These are phyloP conservation scores for Nephrocerus scutellatus DNA, from an alignment of 2,888 invertebrate genomes.

Conservation along the genomic window DNA sequence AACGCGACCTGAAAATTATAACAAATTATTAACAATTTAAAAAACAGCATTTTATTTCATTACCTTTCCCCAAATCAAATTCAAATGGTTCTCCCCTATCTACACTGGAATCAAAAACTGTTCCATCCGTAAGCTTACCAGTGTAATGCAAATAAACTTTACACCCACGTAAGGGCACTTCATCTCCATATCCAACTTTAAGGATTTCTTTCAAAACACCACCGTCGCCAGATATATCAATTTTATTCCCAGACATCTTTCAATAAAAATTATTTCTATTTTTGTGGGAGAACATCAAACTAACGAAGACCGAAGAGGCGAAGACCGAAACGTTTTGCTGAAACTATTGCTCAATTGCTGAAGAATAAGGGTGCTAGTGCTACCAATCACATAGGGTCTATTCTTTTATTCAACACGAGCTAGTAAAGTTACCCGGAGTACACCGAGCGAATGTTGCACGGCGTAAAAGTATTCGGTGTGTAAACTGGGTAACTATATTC, in stretches of 20 bases:
- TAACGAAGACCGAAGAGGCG: too few species aligned
- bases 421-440: too few species aligned
- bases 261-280: not conserved
- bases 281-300: too few species aligned
- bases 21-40: constrained; percentile 5
- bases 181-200: constrained; percentile 64
- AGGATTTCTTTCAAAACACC: constrained; percentile 42
- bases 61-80: constrained; percentile 82
- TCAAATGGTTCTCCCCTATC: constrained; percentile 77
- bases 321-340: too few species aligned
- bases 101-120: constrained; percentile 86
- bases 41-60: constrained; percentile 15
- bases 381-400: too few species aligned
- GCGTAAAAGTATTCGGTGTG: too few species aligned
- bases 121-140: constrained; percentile 78
- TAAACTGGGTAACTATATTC: too few species aligned
- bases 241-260: constrained; percentile 31
- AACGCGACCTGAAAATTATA: constrained; percentile 56
- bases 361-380: too few species aligned
- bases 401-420: too few species aligned
- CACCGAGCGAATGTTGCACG: too few species aligned
- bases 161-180: constrained; percentile 64
- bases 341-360: too few species aligned
- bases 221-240: constrained; percentile 42
- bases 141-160: constrained; percentile 78